Evolutionary conservation across 1,140 invertebrate species (phyloP).

Genomic region (Camponotus pennsylvanicus): DNA sequence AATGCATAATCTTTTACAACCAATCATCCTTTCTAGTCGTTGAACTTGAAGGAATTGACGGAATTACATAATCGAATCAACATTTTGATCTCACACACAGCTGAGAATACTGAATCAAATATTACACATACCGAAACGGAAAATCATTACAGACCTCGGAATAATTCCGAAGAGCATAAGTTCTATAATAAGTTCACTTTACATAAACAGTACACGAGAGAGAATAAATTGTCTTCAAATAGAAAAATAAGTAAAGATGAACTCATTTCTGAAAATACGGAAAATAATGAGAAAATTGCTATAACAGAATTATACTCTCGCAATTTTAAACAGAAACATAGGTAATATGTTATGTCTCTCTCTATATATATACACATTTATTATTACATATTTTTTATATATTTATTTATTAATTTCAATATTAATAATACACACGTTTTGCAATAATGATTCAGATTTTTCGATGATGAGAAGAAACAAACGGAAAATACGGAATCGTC

Average conservation of each 20-base stretch:
- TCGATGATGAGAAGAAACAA: neutral
- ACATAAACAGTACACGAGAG: neutral
- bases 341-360: neutral
- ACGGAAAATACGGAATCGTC: constrained; percentile 1
- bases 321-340: neutral
- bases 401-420: neutral
- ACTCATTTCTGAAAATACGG: neutral
- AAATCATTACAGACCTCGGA: constrained; percentile 3
- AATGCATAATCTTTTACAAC: neutral
- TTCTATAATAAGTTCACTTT: constrained; percentile 36
- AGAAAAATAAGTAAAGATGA: constrained; percentile 8
- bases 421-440: neutral
- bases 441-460: constrained; percentile 28
- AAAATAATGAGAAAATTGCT: neutral
- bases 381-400: too few species aligned
- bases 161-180: constrained; percentile 1
- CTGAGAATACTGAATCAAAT: neutral
- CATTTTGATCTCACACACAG: constrained; percentile 31
- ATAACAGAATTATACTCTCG: constrained; percentile 24
- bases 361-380: neutral
- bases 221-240: neutral
- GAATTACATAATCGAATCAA: constrained; percentile 60
- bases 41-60: constrained; percentile 66
- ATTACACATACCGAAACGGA: neutral
- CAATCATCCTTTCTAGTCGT: constrained; percentile 65